Evolutionary conservation across 2,888 invertebrate genomes (phyloP), one percentile per base, ranked within the genome.

Genomic region (Drosophila acutilabella): DNA sequence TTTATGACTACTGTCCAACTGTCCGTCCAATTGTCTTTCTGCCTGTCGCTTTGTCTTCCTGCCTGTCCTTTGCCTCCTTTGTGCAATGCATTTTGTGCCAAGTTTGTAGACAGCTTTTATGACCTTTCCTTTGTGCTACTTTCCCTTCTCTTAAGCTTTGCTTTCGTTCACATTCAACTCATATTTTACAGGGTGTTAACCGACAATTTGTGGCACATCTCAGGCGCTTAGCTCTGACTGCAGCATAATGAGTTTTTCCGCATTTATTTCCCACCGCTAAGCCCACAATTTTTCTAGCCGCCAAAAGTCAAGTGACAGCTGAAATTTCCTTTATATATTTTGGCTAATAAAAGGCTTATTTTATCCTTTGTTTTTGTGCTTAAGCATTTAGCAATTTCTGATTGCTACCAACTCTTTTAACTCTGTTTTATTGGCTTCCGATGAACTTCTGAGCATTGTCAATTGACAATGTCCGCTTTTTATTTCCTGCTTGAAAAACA

Each of bases 101-200:
- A 66, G 76, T 75, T 71, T 72, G 59, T 67, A 71, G 75, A 73
- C 71, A 51, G 61, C 69, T 74, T 87, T 83, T 83, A 83, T 86
- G 73, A 60, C 61, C 70, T 69, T 53, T 50, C n/a, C n/a, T 41
- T 51, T 20, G 10, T n/a, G 54, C 56, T 48, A 4, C 52, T 40
- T 26, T n/a, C 11, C 44, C 23, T 44, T 8, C 44, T 33, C 40
- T 59, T 44, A 26, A 54, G 30, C 70, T 61, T 13, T 36, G 36
- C 36, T 36, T 36, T 36, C 4, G 13, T 11, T 64, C 73, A 67
- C 64, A 72, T 58, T 45, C 68, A 36, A 65, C 72, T 67, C 85
- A 83, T 83, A 84, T 79, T 70, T 83, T 81, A 87, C 76, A 79
- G 69, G 85, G 83, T 87, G 83, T 85, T 87, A 87, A 76, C 74